A percentile compares a stretch with the other conserved stretches of the same genome.
Evolutionary conservation across 2,113 vertebrate genomes (phyloP).

Genomic region (Cavia aperea): DNA sequence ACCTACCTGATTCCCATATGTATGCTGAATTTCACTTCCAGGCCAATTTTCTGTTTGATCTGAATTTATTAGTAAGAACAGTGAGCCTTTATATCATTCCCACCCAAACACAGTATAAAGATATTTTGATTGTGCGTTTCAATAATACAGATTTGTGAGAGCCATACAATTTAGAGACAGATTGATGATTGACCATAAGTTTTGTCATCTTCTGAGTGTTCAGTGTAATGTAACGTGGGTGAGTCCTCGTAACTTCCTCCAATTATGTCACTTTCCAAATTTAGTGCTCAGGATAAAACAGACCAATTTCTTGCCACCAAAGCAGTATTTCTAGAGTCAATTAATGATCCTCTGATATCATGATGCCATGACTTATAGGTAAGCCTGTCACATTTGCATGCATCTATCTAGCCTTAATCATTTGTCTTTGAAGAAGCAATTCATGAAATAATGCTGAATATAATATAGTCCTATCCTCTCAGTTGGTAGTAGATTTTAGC

Average conservation of each 20-base stretch:
- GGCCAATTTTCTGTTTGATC: too few relatives aligned
- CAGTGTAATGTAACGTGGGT: background rate
- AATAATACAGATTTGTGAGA: background rate
- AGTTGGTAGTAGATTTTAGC: background rate
- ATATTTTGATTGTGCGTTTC: background rate
- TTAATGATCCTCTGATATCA: background rate
- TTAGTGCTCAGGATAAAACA: background rate
- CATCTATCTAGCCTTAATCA: background rate
- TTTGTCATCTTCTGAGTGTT: background rate
- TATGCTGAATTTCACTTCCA: too few relatives aligned
- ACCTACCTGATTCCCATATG: too few relatives aligned
- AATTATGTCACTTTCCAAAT: background rate
- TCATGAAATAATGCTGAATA: background rate
- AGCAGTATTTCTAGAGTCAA: background rate
- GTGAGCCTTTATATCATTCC: background rate
- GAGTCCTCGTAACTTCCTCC: background rate
- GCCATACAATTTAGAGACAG: background rate
- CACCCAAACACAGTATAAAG: background rate
- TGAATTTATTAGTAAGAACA: too few relatives aligned
- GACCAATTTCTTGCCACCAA: background rate
- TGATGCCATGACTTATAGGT: too few relatives aligned
- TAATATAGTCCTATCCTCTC: background rate
- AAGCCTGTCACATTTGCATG: background rate
- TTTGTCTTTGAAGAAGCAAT: background rate
- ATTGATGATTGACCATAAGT: background rate